A percentile compares a stretch with the other conserved stretches of the same genome.
These are phyloP conservation scores for Rhorus exstirpatorius DNA, from an alignment of 2,888 invertebrate species.

Conservation along the genomic window DNA sequence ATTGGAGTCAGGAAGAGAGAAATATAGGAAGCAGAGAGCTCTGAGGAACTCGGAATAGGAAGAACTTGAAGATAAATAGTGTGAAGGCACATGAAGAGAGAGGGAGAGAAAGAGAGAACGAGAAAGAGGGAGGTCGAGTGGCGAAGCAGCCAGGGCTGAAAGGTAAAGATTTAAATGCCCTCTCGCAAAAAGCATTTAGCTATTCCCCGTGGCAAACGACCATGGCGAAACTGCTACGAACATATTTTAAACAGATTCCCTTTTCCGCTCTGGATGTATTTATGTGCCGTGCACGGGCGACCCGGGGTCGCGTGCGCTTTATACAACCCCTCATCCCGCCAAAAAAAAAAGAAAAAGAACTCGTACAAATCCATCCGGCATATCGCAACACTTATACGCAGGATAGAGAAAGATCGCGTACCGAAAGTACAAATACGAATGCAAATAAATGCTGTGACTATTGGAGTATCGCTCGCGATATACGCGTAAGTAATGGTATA, in stretches of 20 bases:
- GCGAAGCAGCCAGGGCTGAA: constrained; percentile 73
- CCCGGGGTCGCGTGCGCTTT: constrained; percentile 70
- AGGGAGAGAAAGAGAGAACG: too few species aligned
- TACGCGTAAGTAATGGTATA: constrained; percentile 30
- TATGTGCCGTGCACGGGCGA: constrained; percentile 80
- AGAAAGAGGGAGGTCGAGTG: constrained; percentile 53
- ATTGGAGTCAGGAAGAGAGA: constrained; percentile 44
- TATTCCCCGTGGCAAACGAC: constrained; percentile 86
- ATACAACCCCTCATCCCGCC: constrained; percentile 70
- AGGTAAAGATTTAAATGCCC: constrained; percentile 86
- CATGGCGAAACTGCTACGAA: constrained; percentile 84
- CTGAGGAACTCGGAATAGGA: constrained; percentile 26
- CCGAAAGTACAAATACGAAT: constrained; percentile 52
- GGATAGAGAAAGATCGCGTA: constrained; percentile 10
- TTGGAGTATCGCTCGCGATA: constrained; percentile 39
- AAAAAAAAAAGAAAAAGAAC: constrained; percentile 28
- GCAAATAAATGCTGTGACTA: constrained; percentile 61
- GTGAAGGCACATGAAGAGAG: constrained; percentile 47
- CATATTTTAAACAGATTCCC: constrained; percentile 86
- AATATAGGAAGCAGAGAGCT: constrained; percentile 49
- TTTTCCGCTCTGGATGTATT: constrained; percentile 83
- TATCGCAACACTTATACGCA: constrained; percentile 58
- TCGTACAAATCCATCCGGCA: constrained; percentile 60
- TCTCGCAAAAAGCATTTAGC: constrained; percentile 86
- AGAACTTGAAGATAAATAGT: constrained; percentile 59